phyloP scores from a whole-genome alignment of 1,140 invertebrate species.

The Ips typographus region DNA sequence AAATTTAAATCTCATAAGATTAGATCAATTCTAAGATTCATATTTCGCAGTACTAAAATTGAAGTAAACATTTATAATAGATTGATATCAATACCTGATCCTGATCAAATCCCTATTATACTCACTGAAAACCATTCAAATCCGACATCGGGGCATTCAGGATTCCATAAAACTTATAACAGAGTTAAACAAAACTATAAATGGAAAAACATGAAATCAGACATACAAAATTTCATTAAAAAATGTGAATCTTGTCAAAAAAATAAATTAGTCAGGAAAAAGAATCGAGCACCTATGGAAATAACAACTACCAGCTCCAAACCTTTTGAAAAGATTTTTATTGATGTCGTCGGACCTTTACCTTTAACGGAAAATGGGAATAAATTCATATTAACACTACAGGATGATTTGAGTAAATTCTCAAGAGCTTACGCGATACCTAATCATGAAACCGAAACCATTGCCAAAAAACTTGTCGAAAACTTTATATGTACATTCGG shows the following conservation, averaged over 20 bases:
- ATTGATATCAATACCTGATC: neutral
- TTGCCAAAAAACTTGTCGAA: conserved; percentile 39
- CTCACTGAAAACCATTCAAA: conserved; percentile 11
- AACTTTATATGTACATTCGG: conserved; percentile 42
- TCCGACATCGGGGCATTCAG: conserved; percentile 7
- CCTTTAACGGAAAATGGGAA: conserved; percentile 4
- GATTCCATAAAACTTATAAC: conserved; percentile 16
- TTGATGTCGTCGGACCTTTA: neutral
- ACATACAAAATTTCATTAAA: conserved; percentile 45
- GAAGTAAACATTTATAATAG: conserved; percentile 12
- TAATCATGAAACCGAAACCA: conserved; percentile 45
- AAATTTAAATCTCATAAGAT: neutral
- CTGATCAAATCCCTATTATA: conserved; percentile 3
- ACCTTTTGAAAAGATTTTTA: conserved; percentile 22
- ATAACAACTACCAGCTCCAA: conserved; percentile 42
- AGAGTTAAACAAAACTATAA: conserved; percentile 14
- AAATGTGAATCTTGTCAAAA: conserved; percentile 47
- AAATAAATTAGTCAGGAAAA: conserved; percentile 44
- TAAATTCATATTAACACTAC: conserved; percentile 30
- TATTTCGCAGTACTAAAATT: conserved; percentile 10
- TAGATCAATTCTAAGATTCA: conserved; percentile 1
- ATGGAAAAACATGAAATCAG: conserved; percentile 45
- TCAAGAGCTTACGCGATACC: conserved; percentile 37
- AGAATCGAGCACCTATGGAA: conserved; percentile 37
- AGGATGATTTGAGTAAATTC: conserved; percentile 38